Percentiles rank a stretch among this genome's conserved stretches.
These are phyloP conservation scores for Coecobrya sp. DNA, from an alignment of 2,888 invertebrate genomes.

Conservation along the genomic window DNA sequence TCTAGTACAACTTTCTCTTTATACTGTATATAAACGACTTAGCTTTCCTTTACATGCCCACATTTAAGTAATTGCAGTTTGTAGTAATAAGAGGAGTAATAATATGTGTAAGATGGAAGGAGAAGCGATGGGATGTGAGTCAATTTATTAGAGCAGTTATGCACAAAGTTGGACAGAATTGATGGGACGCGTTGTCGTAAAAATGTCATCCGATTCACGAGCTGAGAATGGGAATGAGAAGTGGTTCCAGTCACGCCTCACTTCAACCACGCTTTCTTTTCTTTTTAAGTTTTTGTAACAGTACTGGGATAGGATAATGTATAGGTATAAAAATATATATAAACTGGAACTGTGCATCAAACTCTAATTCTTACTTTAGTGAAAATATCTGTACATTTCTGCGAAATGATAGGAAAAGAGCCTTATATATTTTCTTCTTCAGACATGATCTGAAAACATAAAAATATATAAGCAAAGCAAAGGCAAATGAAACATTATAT, in stretches of 20 bases:
- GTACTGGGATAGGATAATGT: too few relatives aligned
- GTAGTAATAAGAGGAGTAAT: conserved; percentile 18
- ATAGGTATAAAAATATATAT: too few relatives aligned
- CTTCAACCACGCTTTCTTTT: conserved; percentile 69
- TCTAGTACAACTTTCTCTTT: neutral
- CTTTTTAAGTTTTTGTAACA: neutral
- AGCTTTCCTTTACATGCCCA: conserved; percentile 3
- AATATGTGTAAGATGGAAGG: conserved; percentile 72
- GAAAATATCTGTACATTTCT: neutral
- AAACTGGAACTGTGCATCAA: too few relatives aligned
- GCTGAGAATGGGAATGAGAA: conserved; percentile 84
- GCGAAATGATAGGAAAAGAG: neutral
- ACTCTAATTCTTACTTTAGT: too few relatives aligned
- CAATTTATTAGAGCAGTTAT: conserved; percentile 85
- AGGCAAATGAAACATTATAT: too few relatives aligned
- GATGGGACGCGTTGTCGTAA: conserved; percentile 84
- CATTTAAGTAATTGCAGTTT: conserved; percentile 57
- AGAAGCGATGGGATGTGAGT: conserved; percentile 82
- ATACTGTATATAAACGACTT: neutral
- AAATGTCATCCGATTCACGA: conserved; percentile 84
- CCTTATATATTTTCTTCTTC: too few relatives aligned
- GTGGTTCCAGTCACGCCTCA: conserved; percentile 84
- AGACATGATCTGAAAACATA: too few relatives aligned
- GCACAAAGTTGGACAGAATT: conserved; percentile 84
- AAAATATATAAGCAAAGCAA: too few relatives aligned